phyloP scores from a whole-genome alignment of 1,140 invertebrate species.

The Cecropterus lyciades region DNA sequence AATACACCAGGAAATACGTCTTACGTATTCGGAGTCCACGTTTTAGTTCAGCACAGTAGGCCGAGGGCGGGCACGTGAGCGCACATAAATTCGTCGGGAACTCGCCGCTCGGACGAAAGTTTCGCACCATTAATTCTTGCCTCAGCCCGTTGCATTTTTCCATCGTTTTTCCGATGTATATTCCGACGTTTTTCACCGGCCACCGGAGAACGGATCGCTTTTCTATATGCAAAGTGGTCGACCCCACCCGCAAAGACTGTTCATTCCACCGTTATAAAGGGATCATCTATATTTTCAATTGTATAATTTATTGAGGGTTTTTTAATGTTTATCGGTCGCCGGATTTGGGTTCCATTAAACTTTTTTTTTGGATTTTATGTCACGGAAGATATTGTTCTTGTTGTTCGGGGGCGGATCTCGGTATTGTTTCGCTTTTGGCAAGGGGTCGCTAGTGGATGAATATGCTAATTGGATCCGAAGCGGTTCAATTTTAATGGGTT shows the following conservation, averaged over 20 bases:
- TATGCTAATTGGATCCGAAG: conserved; percentile 50
- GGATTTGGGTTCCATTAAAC: conserved; percentile 76
- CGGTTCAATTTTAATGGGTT: conserved; percentile 32
- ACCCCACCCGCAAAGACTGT: conserved; percentile 38
- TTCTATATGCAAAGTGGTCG: conserved; percentile 73
- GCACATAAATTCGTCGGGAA: conserved; percentile 53
- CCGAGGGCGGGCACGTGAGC: conserved; percentile 43
- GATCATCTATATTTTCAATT: conserved; percentile 68
- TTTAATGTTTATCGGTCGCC: conserved; percentile 69
- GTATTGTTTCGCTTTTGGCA: conserved; percentile 35
- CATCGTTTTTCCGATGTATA: conserved; percentile 49
- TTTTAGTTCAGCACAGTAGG: neutral
- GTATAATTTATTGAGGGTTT: conserved; percentile 75
- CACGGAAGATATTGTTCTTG: conserved; percentile 78
- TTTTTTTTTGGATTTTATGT: conserved; percentile 80
- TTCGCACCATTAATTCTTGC: conserved; percentile 75
- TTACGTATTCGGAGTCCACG: no score
- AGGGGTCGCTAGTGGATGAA: conserved; percentile 44
- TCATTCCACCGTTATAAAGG: conserved; percentile 62
- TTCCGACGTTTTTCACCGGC: conserved; percentile 36
- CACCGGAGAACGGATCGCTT: conserved; percentile 58
- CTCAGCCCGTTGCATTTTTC: conserved; percentile 69
- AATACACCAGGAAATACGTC: no score
- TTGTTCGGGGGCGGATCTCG: conserved; percentile 52
- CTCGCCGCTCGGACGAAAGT: conserved; percentile 49